Evolutionary conservation across 2,113 vertebrate species (phyloP).

Genomic region (Pan troglodytes): NHGRI_mPanTro3-v2.1_pri NC_072413.2:98970501-98971000

Average conservation of each 20-base stretch:
- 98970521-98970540: background rate
- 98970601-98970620: background rate
- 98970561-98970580: background rate
- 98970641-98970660: background rate
- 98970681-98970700: background rate
- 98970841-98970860: background rate
- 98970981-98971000: background rate
- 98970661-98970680: background rate
- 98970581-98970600: background rate
- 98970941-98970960: too few species aligned
- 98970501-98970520: accelerated
- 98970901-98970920: background rate
- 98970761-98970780: background rate
- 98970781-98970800: background rate
- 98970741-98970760: background rate
- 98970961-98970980: background rate
- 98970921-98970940: accelerated
- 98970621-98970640: background rate
- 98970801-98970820: background rate
- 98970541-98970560: background rate
- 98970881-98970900: background rate
- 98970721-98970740: background rate
- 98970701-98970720: background rate
- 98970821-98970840: background rate
- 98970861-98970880: background rate